Conservation (phyloP, 1,140 invertebrate species). For the Bombus affinis region DNA sequence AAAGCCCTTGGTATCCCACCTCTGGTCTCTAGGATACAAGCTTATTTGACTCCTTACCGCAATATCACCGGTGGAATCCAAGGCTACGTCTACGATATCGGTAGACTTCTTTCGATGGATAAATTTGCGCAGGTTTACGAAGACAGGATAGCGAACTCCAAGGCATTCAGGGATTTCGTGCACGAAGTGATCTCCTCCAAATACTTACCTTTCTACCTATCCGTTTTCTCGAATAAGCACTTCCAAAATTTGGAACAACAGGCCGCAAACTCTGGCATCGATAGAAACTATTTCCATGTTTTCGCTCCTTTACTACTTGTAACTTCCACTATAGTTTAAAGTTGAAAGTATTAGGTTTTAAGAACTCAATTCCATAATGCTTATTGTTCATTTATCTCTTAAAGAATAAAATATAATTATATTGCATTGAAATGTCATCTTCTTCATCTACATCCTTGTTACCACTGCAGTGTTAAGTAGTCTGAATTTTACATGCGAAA, state of each 20-base stretch:
- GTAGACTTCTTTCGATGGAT: not conserved
- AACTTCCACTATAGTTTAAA: too few relatives aligned
- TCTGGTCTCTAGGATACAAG: not conserved
- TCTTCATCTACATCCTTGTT: too few relatives aligned
- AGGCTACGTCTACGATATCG: constrained; percentile 46
- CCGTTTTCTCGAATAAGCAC: not conserved
- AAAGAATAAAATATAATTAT: not conserved
- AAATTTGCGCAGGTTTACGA: constrained; percentile 23
- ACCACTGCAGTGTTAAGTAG: not conserved
- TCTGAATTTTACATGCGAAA: fast-evolving
- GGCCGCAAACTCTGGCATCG: fast-evolving
- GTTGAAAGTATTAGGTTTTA: too few relatives aligned
- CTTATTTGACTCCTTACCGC: fast-evolving
- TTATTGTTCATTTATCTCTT: not conserved
- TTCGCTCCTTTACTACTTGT: not conserved
- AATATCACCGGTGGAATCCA: constrained; percentile 49
- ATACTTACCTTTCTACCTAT: not conserved
- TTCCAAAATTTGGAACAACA: not conserved
- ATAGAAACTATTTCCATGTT: not conserved
- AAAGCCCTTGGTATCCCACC: not conserved
- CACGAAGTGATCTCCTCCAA: fast-evolving
- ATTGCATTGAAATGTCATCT: not conserved
- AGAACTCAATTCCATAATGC: too few relatives aligned
- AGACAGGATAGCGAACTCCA: constrained; percentile 33
- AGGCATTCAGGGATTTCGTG: constrained; percentile 26